Base-by-base conservation (phyloP, 2,113 vertebrate genomes). In the Cnemophilus loriae region DNA sequence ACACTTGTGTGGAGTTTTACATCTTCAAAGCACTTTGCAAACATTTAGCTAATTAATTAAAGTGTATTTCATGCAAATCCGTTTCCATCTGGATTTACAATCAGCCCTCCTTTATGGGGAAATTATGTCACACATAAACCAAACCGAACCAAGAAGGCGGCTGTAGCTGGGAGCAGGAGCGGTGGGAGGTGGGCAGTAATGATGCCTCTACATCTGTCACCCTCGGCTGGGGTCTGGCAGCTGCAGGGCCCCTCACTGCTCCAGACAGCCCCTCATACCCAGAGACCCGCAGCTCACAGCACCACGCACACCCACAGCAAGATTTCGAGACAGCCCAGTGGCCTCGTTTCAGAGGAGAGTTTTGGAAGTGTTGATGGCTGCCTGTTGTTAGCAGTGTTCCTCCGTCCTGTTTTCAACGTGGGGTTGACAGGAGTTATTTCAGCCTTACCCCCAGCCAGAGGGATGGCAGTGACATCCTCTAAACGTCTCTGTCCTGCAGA, bases 1-100 rank as follows among this genome's bases (percentile, higher is more conserved):
- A 94, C 83, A 90, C 74, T 95, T 80, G 24, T 50, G 84, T 35
- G 76, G 76, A 78, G 88, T 64, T 95, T 93, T 87, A 78, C 83
- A 94, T 97, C 93, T 94, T 96, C 90, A 94, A 93, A 97, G 90
- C 89, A 89, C 95, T 97, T 92, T 75, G 74, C 70, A 85, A 94
- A 73, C 77, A 42, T 95, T 97, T 93, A 96, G 90, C 71, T 95
- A 96, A 97, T 97, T 97, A 97, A 97, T 97, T 97, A 96, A 94
- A 97, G 95, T 53, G 89, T 60, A 60, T 96, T 97, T 95, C 93
- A 89, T 60, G 96, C 86, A 91, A 94, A 96, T 85, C 81, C 21
- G 26, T 87, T 94, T 94, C 93, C 90, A 93, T 95, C 95, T 96
- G 94, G 93, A 91, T 94, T 97, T 94, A 97, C 90, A 91, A 92